Conservation (phyloP, 1,140 invertebrate species). For the Megalonaias nervosa region DNA sequence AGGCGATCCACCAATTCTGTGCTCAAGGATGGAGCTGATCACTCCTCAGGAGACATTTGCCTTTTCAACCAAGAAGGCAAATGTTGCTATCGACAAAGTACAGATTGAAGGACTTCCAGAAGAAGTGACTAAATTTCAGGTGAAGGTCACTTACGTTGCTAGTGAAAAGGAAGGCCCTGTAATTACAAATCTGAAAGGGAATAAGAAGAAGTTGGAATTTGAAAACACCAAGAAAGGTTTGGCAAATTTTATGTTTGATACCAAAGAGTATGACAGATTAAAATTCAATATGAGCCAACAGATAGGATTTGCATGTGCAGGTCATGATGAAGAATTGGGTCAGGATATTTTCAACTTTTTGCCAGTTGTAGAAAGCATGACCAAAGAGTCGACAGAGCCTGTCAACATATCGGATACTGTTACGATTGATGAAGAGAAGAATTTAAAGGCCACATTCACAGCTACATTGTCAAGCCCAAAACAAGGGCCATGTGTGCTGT, state of each 20-base stretch:
- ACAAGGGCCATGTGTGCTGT: conserved; percentile 51
- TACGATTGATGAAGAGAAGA: conserved; percentile 40
- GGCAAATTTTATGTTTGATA: conserved; percentile 47
- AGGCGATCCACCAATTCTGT: conserved; percentile 59
- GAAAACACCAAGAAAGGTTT: conserved; percentile 46
- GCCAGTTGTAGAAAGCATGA: conserved; percentile 39
- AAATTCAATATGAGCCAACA: conserved; percentile 42
- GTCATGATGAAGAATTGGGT: conserved; percentile 39
- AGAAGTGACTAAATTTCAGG: conserved; percentile 51
- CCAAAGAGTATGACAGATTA: conserved; percentile 48
- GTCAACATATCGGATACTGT: conserved; percentile 22
- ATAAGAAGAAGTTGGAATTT: conserved; percentile 43
- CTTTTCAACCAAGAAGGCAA: conserved; percentile 55
- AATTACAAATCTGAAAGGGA: conserved; percentile 41
- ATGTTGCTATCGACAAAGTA: conserved; percentile 47
- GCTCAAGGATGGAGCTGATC: conserved; percentile 49
- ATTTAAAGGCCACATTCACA: conserved; percentile 37
- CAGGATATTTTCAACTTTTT: conserved; percentile 43
- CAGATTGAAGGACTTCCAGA: conserved; percentile 52
- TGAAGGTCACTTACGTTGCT: conserved; percentile 48
- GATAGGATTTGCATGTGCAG: conserved; percentile 33
- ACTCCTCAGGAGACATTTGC: conserved; percentile 38
- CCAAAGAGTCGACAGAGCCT: conserved; percentile 15
- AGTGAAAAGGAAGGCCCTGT: conserved; percentile 51
- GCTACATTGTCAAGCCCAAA: conserved; percentile 43